These are phyloP conservation scores for Seira sanloemensis DNA, from an alignment of 2,888 invertebrate species.

Conservation along the genomic window DNA sequence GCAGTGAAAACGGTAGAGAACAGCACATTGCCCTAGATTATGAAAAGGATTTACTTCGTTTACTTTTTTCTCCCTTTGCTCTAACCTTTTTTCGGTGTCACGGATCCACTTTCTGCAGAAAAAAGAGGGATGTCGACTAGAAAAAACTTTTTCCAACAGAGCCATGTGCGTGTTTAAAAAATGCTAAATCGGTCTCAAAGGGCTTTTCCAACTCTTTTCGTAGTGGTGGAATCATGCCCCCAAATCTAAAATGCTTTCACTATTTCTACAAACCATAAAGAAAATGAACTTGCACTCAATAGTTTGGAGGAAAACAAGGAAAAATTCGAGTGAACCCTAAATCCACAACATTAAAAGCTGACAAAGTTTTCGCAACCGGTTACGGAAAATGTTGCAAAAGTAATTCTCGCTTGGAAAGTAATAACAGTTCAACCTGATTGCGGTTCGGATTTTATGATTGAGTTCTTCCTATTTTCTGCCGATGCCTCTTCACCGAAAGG, in stretches of 20 bases:
- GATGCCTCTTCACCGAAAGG: background rate
- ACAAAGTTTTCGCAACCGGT: background rate
- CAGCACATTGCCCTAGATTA: slow-evolving; percentile 9
- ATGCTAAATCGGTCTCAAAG: slow-evolving; percentile 14
- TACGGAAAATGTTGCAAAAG: background rate
- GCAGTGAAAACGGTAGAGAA: background rate
- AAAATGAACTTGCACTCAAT: slow-evolving; percentile 6
- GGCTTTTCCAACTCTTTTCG: background rate
- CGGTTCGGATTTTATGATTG: slow-evolving; percentile 1
- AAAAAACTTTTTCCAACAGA: background rate
- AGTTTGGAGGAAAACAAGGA: background rate
- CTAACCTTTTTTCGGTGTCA: background rate
- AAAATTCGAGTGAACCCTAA: too few species aligned
- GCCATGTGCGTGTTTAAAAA: background rate
- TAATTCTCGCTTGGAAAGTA: slow-evolving; percentile 9
- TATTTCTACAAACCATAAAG: background rate
- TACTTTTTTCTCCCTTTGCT: background rate
- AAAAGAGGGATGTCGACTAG: background rate
- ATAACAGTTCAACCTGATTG: slow-evolving; percentile 3
- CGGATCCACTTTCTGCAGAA: background rate
- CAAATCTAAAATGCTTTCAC: slow-evolving; percentile 2
- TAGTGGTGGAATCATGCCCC: background rate
- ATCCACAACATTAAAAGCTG: background rate
- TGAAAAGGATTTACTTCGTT: slow-evolving; percentile 3
- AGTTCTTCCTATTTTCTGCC: background rate